Percentiles rank a stretch among this genome's conserved stretches.
These are phyloP conservation scores for Oreochromis tanganicae DNA, from an alignment of 2,113 vertebrate species.

Conservation along the genomic window DNA sequence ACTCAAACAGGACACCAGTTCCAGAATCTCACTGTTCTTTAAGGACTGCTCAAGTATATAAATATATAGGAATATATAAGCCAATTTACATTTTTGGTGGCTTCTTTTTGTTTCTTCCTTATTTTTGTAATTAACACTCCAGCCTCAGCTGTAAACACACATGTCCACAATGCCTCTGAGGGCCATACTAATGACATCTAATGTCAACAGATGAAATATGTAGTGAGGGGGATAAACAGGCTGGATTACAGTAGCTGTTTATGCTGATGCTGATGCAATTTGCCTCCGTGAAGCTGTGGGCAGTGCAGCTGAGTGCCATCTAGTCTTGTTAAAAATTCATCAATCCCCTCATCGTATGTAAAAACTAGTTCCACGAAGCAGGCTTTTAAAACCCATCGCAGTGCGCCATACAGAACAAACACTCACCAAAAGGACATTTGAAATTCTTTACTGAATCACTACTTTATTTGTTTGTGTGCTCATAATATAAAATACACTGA, in stretches of 20 bases:
- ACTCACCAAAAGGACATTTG: neutral
- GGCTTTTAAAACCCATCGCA: neutral
- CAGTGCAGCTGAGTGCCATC: neutral
- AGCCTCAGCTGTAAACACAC: constrained; percentile 10
- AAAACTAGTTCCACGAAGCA: neutral
- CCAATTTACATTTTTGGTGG: neutral
- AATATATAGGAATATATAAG: neutral
- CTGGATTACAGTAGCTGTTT: neutral
- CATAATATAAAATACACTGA: neutral
- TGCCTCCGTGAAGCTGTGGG: neutral
- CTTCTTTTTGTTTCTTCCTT: neutral
- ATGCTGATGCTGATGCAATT: neutral
- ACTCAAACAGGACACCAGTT: neutral
- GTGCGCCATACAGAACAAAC: neutral
- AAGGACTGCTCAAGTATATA: neutral
- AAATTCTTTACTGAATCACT: neutral
- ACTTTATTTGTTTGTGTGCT: neutral
- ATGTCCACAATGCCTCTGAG: neutral
- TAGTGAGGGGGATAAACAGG: neutral
- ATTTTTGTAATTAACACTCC: neutral
- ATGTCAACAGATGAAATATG: constrained; percentile 12
- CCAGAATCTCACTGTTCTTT: neutral
- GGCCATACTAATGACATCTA: neutral
- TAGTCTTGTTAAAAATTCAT: neutral
- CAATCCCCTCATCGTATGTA: neutral